Evolutionary conservation across 2,888 invertebrate genomes (phyloP).

Genomic region (Perizoma affinitatum): DNA sequence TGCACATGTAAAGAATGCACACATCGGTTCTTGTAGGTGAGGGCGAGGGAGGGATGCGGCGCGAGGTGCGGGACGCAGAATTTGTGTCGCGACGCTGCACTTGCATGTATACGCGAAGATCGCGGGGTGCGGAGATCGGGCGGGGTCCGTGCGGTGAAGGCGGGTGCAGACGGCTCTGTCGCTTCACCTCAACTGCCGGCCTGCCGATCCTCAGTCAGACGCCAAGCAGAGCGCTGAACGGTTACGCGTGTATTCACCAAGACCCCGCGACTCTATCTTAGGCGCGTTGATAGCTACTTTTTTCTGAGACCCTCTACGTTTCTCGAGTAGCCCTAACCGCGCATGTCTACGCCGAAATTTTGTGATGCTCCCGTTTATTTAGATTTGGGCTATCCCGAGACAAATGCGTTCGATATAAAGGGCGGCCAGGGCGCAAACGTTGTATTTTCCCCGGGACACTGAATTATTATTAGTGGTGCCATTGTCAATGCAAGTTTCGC

Average conservation of each 20-base stretch:
- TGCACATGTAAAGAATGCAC: constrained; percentile 22
- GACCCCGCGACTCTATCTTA: constrained; percentile 43
- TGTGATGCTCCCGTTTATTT: constrained; percentile 53
- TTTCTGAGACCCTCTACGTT: constrained; percentile 16
- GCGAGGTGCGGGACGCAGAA: constrained; percentile 47
- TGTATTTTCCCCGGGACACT: constrained; percentile 2
- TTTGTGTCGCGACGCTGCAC: constrained; percentile 56
- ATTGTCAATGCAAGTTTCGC: constrained; percentile 41
- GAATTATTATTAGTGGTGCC: constrained; percentile 1
- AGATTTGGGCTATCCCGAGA: constrained; percentile 23
- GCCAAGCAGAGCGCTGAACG: constrained; percentile 22
- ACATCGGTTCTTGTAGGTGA: constrained; percentile 39
- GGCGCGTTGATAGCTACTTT: constrained; percentile 60
- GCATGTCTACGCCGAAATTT: constrained; percentile 65
- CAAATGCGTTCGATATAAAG: constrained; percentile 20
- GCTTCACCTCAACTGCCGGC: constrained; percentile 5
- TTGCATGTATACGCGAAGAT: constrained; percentile 22
- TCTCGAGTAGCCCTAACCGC: constrained; percentile 52
- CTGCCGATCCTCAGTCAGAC: constrained; percentile 25
- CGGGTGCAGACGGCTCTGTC: constrained; percentile 17
- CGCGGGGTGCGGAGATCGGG: constrained; percentile 4
- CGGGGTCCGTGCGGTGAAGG: constrained; percentile 41
- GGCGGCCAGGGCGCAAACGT: constrained; percentile 15
- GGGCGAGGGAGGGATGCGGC: constrained; percentile 48
- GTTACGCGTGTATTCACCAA: constrained; percentile 41